Evolutionary conservation across 2,113 vertebrate species (phyloP).

Genomic region (Oreochromis aureus): DNA sequence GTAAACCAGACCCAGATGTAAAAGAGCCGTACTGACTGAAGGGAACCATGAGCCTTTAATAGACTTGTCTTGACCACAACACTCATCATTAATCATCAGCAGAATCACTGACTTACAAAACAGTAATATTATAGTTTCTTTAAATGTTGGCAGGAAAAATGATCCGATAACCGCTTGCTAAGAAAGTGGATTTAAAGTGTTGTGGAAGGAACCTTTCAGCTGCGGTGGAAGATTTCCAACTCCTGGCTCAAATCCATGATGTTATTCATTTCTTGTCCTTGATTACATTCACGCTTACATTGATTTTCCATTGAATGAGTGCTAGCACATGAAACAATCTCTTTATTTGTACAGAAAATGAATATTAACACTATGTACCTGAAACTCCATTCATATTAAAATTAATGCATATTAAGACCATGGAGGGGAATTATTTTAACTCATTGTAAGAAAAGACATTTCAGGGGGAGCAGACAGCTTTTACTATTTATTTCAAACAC

Average conservation of each 20-base stretch:
- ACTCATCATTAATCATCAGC: neutral
- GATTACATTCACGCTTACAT: neutral
- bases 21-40: neutral
- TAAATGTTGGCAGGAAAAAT: neutral
- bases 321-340: neutral
- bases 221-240: slow-evolving; percentile 11
- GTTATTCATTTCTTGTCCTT: neutral
- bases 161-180: neutral
- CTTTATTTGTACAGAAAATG: neutral
- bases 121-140: neutral
- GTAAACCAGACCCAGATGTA: slow-evolving; percentile 22
- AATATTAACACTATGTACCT: neutral
- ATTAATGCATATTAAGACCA: neutral
- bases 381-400: neutral
- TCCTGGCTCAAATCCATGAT: slow-evolving; percentile 6
- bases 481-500: neutral
- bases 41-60: neutral
- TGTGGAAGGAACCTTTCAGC: neutral
- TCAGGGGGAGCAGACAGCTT: neutral
- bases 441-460: neutral
- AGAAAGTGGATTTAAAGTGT: slow-evolving; percentile 19
- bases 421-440: neutral
- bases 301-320: neutral
- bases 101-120: neutral
- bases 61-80: neutral